Percentiles rank a stretch among this genome's conserved stretches.
Conservation (phyloP, 1,140 invertebrate species). For the Ctenoplectra terminalis region DNA sequence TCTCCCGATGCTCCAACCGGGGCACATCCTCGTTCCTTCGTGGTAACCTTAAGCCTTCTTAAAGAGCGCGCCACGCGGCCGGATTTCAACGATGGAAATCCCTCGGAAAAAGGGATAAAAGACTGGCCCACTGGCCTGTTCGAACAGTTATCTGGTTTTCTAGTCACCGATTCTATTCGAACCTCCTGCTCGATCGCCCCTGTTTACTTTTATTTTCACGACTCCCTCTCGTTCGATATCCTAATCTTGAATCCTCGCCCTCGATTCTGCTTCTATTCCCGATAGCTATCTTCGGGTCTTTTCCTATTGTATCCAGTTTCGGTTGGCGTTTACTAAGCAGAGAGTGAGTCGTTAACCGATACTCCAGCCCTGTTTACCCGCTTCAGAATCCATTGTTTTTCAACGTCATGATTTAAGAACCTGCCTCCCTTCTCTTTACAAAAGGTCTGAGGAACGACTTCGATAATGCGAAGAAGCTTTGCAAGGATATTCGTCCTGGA, state of each 20-base stretch:
- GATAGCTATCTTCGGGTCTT: background rate
- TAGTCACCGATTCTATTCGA: background rate
- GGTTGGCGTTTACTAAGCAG: background rate
- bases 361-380: background rate
- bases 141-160: background rate
- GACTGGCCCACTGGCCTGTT: background rate
- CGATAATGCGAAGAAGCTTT: background rate
- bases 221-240: background rate
- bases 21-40: conserved; percentile 70
- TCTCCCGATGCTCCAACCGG: conserved; percentile 65
- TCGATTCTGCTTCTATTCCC: background rate
- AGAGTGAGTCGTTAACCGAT: background rate
- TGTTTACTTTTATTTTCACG: background rate
- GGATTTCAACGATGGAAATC: conserved; percentile 32
- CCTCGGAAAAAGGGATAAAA: conserved; percentile 12
- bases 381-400: background rate
- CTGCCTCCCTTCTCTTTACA: background rate
- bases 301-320: background rate
- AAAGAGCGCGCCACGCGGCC: conserved; percentile 21
- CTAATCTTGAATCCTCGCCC: background rate
- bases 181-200: background rate
- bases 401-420: background rate
- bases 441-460: background rate
- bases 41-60: conserved; percentile 45
- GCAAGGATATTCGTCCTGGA: background rate